A percentile compares a stretch with the other conserved stretches of the same genome.
Evolutionary conservation across 2,113 vertebrate genomes (phyloP).

Genomic region (Xiphophorus hellerii): DNA sequence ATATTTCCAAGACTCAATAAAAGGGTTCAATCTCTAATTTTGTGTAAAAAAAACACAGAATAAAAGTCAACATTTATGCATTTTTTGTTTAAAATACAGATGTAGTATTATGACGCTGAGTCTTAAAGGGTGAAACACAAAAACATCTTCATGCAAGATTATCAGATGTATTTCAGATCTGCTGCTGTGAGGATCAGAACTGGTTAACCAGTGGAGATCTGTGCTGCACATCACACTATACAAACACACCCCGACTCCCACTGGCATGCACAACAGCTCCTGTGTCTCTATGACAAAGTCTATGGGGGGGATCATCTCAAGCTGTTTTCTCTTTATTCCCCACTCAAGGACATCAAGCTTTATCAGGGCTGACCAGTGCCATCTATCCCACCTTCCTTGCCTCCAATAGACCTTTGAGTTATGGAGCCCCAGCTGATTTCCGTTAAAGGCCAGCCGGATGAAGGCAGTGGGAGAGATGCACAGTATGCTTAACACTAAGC

Average conservation of each 20-base stretch:
- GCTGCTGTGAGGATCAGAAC: not conserved
- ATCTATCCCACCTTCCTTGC: conserved; percentile 34
- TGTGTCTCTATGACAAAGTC: conserved; percentile 47
- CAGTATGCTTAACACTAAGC: conserved; percentile 65
- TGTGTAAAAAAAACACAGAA: too few relatives aligned
- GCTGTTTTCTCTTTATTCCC: conserved; percentile 63
- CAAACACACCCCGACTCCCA: conserved; percentile 31
- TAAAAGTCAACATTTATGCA: too few relatives aligned
- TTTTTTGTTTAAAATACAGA: too few relatives aligned
- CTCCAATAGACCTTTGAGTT: conserved; percentile 67
- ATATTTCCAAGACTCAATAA: too few relatives aligned
- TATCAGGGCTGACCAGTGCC: conserved; percentile 68
- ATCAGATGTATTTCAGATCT: not conserved
- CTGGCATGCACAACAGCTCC: conserved; percentile 28
- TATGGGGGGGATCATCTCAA: conserved; percentile 28
- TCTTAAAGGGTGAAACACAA: too few relatives aligned
- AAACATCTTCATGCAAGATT: not conserved
- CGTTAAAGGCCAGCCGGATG: conserved; percentile 72
- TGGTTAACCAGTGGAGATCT: conserved; percentile 29
- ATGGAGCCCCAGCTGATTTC: conserved; percentile 68
- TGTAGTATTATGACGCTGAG: too few relatives aligned
- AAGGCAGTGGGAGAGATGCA: conserved; percentile 63
- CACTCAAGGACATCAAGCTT: conserved; percentile 75
- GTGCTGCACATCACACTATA: conserved; percentile 17
- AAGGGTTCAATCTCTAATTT: too few relatives aligned